Base-by-base conservation (phyloP, 2,797 vertebrate genomes). In the Psittacula derbiana region DNA sequence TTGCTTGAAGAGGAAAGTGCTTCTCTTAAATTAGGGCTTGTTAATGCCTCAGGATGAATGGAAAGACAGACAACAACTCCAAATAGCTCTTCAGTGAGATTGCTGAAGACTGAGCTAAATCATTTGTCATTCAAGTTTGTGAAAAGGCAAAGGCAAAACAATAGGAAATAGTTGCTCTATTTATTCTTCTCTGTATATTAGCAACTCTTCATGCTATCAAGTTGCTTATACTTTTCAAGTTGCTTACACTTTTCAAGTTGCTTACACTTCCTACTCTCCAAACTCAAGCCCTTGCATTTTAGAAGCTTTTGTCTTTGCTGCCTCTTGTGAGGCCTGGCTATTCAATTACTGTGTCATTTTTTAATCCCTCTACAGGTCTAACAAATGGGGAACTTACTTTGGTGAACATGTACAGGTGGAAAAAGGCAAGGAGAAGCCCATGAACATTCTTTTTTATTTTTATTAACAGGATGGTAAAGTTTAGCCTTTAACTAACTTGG, bases 81-180 rank as follows among this genome's bases (percentile, higher is more conserved):
- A 40, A 46, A 67, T 12, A 57, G 16, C 49, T 27, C 41, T 57
- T 76, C 40, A 60, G n/a, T 41, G 30, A 79, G n/a, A 31, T 3
- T 60, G 62, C 46, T 81, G 58, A 86, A 89, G 74, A 71, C 16
- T 4, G 61, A 78, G 40, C 61, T 43, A 80, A 86, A 66, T 81
- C 43, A 20, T 73, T 18, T 67, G 27, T 71, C 52, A 84, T 2
- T 67, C 74, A 60, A 60, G 3, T 50, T n/a, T 71, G 6, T 75
- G 57, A 71, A 94, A 84, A 81, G 28, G 30, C 14, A 78, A 84
- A 89, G 23, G 13, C 14, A 78, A 80, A 84, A 3, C 11, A 74
- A 36, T 66, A 40, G 16, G 67, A 6, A 38, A 11, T 31, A 0
- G 0, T 28, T 76, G 16, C n/a, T 53, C 41, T 38, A 20, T 31